Conservation (phyloP, 2,113 vertebrate genomes). For the Silurus glanis region DNA sequence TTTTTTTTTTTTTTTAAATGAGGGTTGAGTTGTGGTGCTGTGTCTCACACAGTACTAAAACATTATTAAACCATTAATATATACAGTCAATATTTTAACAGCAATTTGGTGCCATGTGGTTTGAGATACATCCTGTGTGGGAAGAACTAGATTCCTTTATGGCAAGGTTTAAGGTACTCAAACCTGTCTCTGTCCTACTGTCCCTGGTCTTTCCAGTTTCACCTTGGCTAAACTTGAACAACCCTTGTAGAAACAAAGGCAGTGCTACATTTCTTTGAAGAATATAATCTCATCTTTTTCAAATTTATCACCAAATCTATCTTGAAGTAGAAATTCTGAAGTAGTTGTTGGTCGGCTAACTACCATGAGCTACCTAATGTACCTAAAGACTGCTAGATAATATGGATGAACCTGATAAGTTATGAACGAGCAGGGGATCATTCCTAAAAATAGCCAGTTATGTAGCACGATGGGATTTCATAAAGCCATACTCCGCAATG, state of each 20-base stretch:
- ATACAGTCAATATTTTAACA: background rate
- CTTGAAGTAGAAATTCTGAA: background rate
- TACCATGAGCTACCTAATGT: background rate
- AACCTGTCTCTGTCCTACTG: background rate
- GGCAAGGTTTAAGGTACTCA: background rate
- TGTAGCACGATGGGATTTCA: background rate
- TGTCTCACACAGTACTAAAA: background rate
- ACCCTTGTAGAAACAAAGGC: background rate
- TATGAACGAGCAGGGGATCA: background rate
- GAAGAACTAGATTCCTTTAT: background rate
- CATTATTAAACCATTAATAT: background rate
- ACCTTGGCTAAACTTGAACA: background rate
- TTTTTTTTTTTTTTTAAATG: too few relatives aligned
- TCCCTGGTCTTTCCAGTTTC: background rate
- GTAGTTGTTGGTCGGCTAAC: background rate
- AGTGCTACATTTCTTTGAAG: background rate
- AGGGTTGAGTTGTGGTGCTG: background rate
- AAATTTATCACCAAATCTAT: background rate
- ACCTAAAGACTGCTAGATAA: background rate
- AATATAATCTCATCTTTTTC: background rate
- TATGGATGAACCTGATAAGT: background rate
- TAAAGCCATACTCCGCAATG: background rate
- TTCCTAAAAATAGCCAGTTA: background rate
- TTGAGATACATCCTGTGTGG: background rate
- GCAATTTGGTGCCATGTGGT: background rate